A percentile compares a stretch with the other conserved stretches of the same genome.
Evolutionary conservation across 53 echinoderm and acorn worm species (phyloP).

Genomic region (Arbacia lixula): DNA sequence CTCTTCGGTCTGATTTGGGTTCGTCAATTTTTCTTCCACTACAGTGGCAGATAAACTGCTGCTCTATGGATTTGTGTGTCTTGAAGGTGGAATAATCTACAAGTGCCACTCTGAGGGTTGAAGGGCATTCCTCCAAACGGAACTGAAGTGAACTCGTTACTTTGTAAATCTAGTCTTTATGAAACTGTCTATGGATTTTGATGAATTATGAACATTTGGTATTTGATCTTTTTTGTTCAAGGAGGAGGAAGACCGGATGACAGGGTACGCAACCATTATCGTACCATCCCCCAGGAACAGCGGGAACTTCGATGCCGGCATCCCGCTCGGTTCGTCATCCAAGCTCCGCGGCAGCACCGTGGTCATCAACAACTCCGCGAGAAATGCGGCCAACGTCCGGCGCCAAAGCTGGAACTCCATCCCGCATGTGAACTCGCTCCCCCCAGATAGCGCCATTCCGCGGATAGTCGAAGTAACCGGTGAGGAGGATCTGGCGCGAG

Average conservation of each 20-base stretch:
- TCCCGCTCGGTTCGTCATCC: background rate
- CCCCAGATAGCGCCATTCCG: background rate
- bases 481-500: background rate
- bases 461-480: slow-evolving; percentile 40
- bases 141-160: too few species aligned
- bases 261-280: slow-evolving; percentile 38
- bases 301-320: background rate
- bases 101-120: too few species aligned
- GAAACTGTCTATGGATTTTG: too few species aligned
- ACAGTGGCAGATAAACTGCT: too few species aligned
- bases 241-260: slow-evolving; percentile 38
- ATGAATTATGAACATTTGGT: too few species aligned
- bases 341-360: slow-evolving; percentile 9
- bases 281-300: slow-evolving; percentile 7
- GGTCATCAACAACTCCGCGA: slow-evolving; percentile 4
- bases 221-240: background rate
- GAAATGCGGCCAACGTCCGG: background rate
- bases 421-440: background rate
- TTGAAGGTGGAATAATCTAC: too few species aligned
- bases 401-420: slow-evolving; percentile 22
- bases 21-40: too few species aligned
- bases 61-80: too few species aligned
- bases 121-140: too few species aligned
- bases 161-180: too few species aligned
- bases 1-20: too few species aligned